Evolutionary conservation across 2,888 invertebrate species (phyloP), one percentile per base, ranked within the genome.

Genomic region (Phytoseiulus persimilis): DNA sequence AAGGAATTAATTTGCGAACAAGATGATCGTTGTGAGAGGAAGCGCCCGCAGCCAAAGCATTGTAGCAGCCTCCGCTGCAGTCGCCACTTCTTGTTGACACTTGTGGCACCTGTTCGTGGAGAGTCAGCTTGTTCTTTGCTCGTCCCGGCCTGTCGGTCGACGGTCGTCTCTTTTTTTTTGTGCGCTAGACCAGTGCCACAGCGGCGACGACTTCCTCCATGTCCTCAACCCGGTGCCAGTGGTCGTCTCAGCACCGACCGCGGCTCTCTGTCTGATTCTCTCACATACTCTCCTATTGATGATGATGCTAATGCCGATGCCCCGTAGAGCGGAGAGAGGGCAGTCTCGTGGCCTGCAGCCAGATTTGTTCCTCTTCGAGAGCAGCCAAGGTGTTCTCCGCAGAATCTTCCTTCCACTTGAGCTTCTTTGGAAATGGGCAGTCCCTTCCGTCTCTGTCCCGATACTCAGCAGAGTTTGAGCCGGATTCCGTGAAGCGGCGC

Each of bases 11-110:
- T 65, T 28, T 65, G 65, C 65, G 65, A 65, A 65, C 65, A 65
- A 65, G 65, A 11, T 65, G 65, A 65, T 65, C 65, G 65, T 65
- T 65, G 65, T 23, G 65, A 14, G 65, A 46, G 65, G 18, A 14
- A 65, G 28, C 65, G 65, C 65, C 65, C 1, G 65, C 65, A 65
- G 65, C 65, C 65, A 65, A 65, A 14, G 11, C 18, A 65, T 65
- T 65, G 65, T 65, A 65, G 65, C 65, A 65, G 65, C 65, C 65
- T 23, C 65, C 23, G 18, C 65, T 2, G 65, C 65, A 28, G 5
- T 65, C 65, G 65, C 65, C 65, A 65, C 65, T 65, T 65, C 65
- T 65, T 65, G 65, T 65, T 65, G 65, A 65, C 65, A 65, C 65
- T 65, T 65, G 65, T 65, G 65, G 65, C 65, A 65, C 65, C 65